Percentiles rank a stretch among this genome's conserved stretches.
These are phyloP conservation scores for Spinus olivaceus DNA, from an alignment of 2,797 vertebrate species.

Conservation along the genomic window DNA sequence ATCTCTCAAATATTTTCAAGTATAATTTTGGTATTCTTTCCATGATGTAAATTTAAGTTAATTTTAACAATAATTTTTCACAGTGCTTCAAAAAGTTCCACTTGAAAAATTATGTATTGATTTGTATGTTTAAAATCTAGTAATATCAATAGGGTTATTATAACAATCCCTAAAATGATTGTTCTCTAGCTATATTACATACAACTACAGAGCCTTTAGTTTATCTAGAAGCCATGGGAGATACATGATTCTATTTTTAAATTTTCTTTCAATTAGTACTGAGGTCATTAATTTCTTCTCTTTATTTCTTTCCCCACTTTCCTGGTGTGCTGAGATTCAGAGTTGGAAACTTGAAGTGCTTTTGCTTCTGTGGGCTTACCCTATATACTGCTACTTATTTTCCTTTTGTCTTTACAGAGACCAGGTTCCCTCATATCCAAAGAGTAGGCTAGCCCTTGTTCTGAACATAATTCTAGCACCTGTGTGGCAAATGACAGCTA, in stretches of 20 bases:
- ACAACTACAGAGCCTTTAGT: not conserved
- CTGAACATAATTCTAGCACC: not conserved
- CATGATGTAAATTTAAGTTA: not conserved
- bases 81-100: not conserved
- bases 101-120: not conserved
- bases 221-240: not conserved
- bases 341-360: not conserved
- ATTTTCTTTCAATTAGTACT: not conserved
- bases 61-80: not conserved
- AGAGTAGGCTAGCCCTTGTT: not conserved
- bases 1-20: not conserved
- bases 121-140: not conserved
- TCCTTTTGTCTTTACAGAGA: not conserved
- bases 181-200: not conserved
- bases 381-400: not conserved
- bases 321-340: not conserved
- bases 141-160: not conserved
- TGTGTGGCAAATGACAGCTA: not conserved
- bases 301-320: not conserved
- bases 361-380: not conserved
- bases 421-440: not conserved
- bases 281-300: not conserved
- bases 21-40: not conserved
- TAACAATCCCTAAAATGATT: not conserved
- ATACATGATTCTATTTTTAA: not conserved